Percentiles rank a stretch among this genome's conserved stretches.
These are phyloP conservation scores for Xylocopa sonorina DNA, from an alignment of 1,140 invertebrate genomes.

Conservation along the genomic window DNA sequence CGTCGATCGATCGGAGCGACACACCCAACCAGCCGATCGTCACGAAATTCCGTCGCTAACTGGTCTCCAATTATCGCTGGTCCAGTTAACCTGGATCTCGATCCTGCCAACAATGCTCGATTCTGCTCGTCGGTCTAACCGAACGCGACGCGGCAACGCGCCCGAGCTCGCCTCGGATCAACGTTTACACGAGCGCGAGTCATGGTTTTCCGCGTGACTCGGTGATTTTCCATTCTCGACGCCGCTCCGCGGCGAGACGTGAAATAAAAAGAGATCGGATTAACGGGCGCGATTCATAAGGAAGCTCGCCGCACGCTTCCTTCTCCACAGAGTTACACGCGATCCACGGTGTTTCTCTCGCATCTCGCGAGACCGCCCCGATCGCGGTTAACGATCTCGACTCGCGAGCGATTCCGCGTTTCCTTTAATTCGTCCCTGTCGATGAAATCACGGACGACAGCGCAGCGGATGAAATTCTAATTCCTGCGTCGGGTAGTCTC, in stretches of 20 bases:
- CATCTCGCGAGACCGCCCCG: background rate
- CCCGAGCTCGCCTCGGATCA: background rate
- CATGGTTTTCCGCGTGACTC: conserved; percentile 14
- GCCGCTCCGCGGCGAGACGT: no score
- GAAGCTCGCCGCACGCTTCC: background rate
- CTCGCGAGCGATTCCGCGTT: background rate
- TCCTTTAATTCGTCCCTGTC: background rate
- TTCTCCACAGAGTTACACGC: background rate
- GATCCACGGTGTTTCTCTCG: conserved; percentile 6
- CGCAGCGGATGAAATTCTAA: conserved; percentile 4
- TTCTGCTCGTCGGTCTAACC: background rate
- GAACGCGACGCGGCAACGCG: background rate
- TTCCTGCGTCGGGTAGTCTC: background rate
- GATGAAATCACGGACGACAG: background rate
- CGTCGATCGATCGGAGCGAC: conserved; percentile 20
- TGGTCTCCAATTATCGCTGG: conserved; percentile 10
- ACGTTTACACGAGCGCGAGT: no score
- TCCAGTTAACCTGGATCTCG: background rate
- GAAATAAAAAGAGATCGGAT: conserved; percentile 11
- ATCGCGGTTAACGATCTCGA: background rate
- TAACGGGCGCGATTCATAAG: conserved; percentile 22
- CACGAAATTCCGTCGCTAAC: background rate
- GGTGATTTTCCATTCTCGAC: background rate
- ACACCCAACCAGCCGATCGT: background rate
- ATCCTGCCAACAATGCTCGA: conserved; percentile 4